phyloP scores from a whole-genome alignment of 2,888 invertebrate species.

The Heliconius ismenius region DNA sequence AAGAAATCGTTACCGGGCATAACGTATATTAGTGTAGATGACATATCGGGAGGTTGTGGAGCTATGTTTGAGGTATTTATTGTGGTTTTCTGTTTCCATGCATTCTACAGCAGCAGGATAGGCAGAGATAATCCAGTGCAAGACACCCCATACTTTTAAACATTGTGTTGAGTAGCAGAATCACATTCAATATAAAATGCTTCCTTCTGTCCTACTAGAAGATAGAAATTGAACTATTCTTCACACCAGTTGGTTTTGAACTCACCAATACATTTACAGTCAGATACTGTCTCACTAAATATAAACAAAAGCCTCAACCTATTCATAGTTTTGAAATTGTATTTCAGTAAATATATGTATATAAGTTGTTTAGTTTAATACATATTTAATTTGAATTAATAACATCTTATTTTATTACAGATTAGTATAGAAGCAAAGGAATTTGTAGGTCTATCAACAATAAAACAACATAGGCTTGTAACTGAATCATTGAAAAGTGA shows the following conservation, averaged over 20 bases:
- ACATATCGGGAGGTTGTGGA: constrained; percentile 90
- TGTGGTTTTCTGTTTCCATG: background rate
- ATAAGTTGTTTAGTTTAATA: background rate
- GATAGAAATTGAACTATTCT: too few species aligned
- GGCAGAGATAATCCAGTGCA: too few species aligned
- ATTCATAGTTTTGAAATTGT: background rate
- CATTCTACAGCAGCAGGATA: too few species aligned
- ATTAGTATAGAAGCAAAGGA: constrained; percentile 85
- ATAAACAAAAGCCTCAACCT: background rate
- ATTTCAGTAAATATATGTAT: background rate
- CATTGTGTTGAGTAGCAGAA: too few species aligned
- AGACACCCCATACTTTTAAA: too few species aligned
- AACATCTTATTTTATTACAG: constrained; percentile 50
- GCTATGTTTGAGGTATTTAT: constrained; percentile 87
- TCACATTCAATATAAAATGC: too few species aligned
- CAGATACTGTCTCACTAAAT: too few species aligned
- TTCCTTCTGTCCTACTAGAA: too few species aligned
- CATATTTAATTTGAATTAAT: background rate
- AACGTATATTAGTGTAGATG: constrained; percentile 84
- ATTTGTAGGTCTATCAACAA: constrained; percentile 85
- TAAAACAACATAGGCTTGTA: constrained; percentile 88
- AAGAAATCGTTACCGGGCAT: constrained; percentile 83
- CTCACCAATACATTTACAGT: too few species aligned
- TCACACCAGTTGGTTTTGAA: too few species aligned
- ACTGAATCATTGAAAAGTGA: constrained; percentile 88